Conservation (phyloP, 2,888 invertebrate genomes). For the Bimastos eiseni region DNA sequence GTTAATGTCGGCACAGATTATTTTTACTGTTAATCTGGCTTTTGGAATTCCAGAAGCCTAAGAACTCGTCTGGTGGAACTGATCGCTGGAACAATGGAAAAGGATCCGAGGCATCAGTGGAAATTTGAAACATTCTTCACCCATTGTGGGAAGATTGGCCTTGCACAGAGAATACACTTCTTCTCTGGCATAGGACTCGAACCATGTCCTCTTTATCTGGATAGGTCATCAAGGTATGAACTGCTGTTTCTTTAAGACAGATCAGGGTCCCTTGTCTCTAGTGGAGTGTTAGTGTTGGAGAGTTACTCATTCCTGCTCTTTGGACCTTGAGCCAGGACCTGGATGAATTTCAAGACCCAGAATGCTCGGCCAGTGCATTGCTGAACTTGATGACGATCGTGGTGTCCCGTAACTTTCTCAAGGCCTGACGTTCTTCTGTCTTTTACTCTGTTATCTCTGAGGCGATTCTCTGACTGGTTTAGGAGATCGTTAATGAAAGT, state of each 20-base stretch:
- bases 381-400: too few species aligned
- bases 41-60: constrained; percentile 68
- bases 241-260: background rate
- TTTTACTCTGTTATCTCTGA: too few species aligned
- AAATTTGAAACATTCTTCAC: constrained; percentile 88
- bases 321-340: background rate
- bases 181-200: background rate
- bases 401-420: too few species aligned
- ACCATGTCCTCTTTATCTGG: constrained; percentile 5
- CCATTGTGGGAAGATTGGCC: constrained; percentile 65
- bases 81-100: constrained; percentile 85
- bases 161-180: background rate
- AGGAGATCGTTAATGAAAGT: too few species aligned
- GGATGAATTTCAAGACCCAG: background rate
- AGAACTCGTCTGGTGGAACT: constrained; percentile 85
- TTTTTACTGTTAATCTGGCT: background rate
- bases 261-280: background rate
- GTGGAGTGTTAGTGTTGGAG: background rate
- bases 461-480: too few species aligned
- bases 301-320: background rate
- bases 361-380: background rate
- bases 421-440: too few species aligned
- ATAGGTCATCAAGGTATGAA: background rate
- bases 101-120: constrained; percentile 86
- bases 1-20: too few species aligned